A percentile compares a stretch with the other conserved stretches of the same genome.
These are phyloP conservation scores for Theropithecus gelada DNA, from an alignment of 2,113 vertebrate species.

Conservation along the genomic window DNA sequence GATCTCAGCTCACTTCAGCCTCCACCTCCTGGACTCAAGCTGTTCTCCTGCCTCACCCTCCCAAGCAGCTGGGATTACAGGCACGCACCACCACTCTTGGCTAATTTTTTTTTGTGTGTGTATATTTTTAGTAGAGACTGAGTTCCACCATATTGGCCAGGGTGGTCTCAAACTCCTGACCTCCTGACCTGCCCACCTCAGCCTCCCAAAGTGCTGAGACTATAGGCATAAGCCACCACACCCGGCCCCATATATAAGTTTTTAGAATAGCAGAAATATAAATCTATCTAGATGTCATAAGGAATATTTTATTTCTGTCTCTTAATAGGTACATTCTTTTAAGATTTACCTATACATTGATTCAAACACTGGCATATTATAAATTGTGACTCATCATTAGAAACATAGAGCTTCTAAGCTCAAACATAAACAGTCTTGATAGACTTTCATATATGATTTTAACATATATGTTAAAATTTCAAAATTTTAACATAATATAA, in stretches of 20 bases:
- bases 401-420: background rate
- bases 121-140: too few species aligned
- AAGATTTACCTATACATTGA: background rate
- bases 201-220: too few species aligned
- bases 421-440: background rate
- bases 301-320: background rate
- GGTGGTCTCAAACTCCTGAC: too few species aligned
- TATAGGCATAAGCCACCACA: too few species aligned
- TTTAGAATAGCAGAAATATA: conserved; percentile 3
- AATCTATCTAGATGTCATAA: background rate
- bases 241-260: background rate
- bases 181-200: too few species aligned
- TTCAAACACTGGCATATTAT: background rate
- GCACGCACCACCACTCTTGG: too few species aligned
- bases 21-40: too few species aligned
- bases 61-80: too few species aligned
- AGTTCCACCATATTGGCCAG: too few species aligned
- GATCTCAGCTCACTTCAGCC: too few species aligned
- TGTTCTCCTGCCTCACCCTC: too few species aligned
- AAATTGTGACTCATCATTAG: background rate
- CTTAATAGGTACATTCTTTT: background rate
- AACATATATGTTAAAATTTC: background rate
- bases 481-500: background rate
- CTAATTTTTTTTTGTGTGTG: too few species aligned
- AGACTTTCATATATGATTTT: background rate